phyloP scores from a whole-genome alignment of 2,888 invertebrate species.

The Laspeyria flexula region DNA sequence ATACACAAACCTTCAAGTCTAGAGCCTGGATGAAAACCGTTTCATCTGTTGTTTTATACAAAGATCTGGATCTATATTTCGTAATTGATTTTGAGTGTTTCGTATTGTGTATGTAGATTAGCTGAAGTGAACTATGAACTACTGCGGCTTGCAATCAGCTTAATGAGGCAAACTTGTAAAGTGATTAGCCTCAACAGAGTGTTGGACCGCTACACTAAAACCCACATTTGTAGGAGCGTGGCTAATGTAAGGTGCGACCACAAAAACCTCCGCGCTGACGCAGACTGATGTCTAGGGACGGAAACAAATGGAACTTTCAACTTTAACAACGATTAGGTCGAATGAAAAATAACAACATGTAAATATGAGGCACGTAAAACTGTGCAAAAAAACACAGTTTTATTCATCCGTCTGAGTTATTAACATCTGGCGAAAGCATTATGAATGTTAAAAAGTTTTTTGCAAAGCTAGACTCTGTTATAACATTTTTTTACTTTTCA shows the following conservation, averaged over 20 bases:
- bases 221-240: slow-evolving; percentile 47
- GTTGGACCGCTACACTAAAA: slow-evolving; percentile 54
- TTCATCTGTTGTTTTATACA: neutral
- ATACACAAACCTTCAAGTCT: neutral
- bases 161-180: slow-evolving; percentile 63
- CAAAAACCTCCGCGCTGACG: slow-evolving; percentile 66
- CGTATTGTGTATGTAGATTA: slow-evolving; percentile 23
- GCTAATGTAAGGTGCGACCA: slow-evolving; percentile 52
- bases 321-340: slow-evolving; percentile 51
- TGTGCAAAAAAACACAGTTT: slow-evolving; percentile 27
- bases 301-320: slow-evolving; percentile 62
- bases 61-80: no score
- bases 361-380: slow-evolving; percentile 31
- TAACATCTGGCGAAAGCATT: no score
- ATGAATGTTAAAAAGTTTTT: no score
- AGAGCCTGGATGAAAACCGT: neutral
- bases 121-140: slow-evolving; percentile 36
- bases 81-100: no score
- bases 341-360: slow-evolving; percentile 52
- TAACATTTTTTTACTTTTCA: no score
- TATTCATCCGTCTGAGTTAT: no score
- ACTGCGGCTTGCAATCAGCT: slow-evolving; percentile 43
- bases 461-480: no score
- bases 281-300: slow-evolving; percentile 60
- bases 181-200: slow-evolving; percentile 58